Conservation (phyloP, 2,113 vertebrate species). For the Varanus salvator region DNA sequence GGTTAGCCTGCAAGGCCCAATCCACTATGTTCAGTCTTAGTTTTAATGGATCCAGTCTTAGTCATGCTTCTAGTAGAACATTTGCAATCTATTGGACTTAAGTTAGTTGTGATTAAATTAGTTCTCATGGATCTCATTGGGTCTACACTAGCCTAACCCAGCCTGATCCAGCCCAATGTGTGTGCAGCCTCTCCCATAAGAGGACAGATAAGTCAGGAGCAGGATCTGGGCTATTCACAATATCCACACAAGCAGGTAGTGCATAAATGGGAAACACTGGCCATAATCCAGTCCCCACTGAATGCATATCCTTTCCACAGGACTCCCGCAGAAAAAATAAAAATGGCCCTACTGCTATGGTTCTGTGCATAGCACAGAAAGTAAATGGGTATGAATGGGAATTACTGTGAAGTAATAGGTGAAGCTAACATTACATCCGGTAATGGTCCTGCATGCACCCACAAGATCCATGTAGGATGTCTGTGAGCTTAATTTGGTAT, state of each 20-base stretch:
- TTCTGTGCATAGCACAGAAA: background rate
- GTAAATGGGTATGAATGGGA: background rate
- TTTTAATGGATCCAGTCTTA: background rate
- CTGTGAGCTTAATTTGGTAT: background rate
- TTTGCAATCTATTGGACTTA: background rate
- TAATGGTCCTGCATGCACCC: background rate
- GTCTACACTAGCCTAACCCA: background rate
- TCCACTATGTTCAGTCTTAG: background rate
- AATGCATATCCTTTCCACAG: background rate
- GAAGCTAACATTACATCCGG: background rate
- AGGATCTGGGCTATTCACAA: too few species aligned
- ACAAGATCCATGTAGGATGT: background rate
- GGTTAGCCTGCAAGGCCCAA: background rate
- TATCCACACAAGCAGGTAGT: background rate
- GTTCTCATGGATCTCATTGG: background rate
- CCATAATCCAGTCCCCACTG: background rate
- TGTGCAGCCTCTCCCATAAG: background rate
- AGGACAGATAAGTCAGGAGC: background rate
- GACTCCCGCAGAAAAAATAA: background rate
- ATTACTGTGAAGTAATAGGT: background rate
- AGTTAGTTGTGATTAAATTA: background rate
- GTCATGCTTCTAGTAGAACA: background rate
- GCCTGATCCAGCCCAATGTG: background rate
- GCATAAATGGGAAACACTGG: background rate
- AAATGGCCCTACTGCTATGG: too few species aligned